Evolutionary conservation across 1,140 invertebrate species (phyloP).

Genomic region (Tyrophagus putrescentiae): DNA sequence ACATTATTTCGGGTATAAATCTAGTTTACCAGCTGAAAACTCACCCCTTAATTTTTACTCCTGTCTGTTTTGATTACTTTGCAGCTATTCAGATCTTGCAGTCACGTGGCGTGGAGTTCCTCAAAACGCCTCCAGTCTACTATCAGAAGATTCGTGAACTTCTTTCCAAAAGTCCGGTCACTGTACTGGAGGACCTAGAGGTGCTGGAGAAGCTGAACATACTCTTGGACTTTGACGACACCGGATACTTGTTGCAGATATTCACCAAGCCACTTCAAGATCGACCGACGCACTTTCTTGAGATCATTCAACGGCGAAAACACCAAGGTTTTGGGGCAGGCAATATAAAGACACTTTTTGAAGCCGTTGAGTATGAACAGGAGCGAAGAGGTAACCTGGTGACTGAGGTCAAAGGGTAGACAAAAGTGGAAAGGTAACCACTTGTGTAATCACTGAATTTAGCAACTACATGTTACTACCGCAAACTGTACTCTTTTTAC

Average conservation of each 20-base stretch:
- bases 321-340: constrained; percentile 96
- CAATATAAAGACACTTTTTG: constrained; percentile 96
- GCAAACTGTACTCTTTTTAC: no score
- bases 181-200: constrained; percentile 69
- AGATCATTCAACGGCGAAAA: constrained; percentile 92
- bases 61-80: neutral
- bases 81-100: constrained; percentile 52
- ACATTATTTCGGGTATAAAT: constrained; percentile 71
- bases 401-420: no score
- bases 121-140: constrained; percentile 74
- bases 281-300: constrained; percentile 86
- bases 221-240: constrained; percentile 90
- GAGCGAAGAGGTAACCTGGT: constrained; percentile 81
- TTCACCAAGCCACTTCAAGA: constrained; percentile 98
- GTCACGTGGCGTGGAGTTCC: constrained; percentile 71
- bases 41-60: neutral
- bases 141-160: constrained; percentile 68
- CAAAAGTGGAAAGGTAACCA: no score
- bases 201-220: constrained; percentile 70
- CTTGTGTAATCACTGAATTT: no score
- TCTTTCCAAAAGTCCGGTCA: constrained; percentile 59
- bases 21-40: constrained; percentile 31
- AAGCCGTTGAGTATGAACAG: constrained; percentile 93
- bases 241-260: constrained; percentile 94
- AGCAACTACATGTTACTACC: no score